These are phyloP conservation scores for Accipiter cooperii DNA, from an alignment of 2,113 vertebrate genomes.

Conservation along the genomic window DNA sequence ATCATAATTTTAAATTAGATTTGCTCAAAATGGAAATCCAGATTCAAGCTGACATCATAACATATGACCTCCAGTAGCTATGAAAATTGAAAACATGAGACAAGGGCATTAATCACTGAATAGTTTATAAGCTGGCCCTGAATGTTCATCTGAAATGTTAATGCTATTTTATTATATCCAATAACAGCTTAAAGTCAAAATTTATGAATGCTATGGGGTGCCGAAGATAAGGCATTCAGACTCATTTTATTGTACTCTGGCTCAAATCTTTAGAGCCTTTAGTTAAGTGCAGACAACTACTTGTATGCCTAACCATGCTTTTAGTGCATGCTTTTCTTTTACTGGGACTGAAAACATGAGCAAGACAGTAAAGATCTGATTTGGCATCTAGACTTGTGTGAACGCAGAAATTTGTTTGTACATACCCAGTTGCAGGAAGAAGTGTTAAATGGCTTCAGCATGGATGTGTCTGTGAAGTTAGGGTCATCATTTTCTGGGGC, in stretches of 20 bases:
- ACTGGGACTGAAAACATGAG: not conserved
- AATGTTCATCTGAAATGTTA: constrained; percentile 5
- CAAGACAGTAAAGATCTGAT: not conserved
- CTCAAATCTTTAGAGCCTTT: not conserved
- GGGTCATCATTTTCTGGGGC: not conserved
- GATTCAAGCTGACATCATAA: constrained; percentile 36
- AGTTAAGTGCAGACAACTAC: not conserved
- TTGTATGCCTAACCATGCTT: not conserved
- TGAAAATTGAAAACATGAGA: constrained; percentile 41
- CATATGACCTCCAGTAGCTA: not conserved
- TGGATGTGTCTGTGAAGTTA: not conserved
- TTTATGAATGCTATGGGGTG: not conserved
- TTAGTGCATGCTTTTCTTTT: not conserved
- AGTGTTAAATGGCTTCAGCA: not conserved
- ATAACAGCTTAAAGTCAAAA: not conserved
- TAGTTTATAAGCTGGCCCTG: not conserved
- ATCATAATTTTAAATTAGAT: constrained; percentile 26
- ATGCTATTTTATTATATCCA: not conserved
- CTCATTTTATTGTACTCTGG: not conserved
- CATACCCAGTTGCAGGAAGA: not conserved
- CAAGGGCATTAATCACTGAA: not conserved
- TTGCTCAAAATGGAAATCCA: constrained; percentile 16
- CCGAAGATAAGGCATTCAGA: not conserved
- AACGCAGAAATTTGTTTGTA: not conserved
- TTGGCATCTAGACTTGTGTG: not conserved